phyloP scores from a whole-genome alignment of 2,113 vertebrate species.

The Pomatostomus ruficeps region DNA sequence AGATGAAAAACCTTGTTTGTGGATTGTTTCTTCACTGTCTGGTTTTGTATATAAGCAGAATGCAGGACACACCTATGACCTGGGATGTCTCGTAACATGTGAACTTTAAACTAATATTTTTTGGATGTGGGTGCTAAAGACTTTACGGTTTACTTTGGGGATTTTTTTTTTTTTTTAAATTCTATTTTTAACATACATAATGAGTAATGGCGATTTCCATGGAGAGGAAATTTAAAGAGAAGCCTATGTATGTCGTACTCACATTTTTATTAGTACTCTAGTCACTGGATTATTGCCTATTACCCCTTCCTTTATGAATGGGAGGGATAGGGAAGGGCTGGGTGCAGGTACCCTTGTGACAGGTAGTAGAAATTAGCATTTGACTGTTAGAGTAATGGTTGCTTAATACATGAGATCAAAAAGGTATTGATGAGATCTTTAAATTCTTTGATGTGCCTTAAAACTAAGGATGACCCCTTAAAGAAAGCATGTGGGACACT shows the following conservation, averaged over 20 bases:
- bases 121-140: background rate
- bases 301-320: background rate
- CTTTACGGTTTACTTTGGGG: accelerated
- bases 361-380: background rate
- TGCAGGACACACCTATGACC: background rate
- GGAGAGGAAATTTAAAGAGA: background rate
- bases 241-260: background rate
- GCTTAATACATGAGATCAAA: background rate
- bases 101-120: background rate
- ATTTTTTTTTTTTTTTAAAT: too few species aligned
- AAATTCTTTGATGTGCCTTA: background rate
- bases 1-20: background rate
- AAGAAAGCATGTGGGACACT: background rate
- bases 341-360: background rate
- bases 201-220: background rate
- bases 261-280: background rate
- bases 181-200: background rate
- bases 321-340: background rate
- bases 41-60: background rate
- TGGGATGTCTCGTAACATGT: background rate
- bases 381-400: background rate
- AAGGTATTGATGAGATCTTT: background rate
- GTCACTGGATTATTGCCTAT: background rate
- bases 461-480: background rate
- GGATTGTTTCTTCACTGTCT: background rate